phyloP scores from a whole-genome alignment of 2,113 vertebrate species.

The Paracanthobrama guichenoti region DNA sequence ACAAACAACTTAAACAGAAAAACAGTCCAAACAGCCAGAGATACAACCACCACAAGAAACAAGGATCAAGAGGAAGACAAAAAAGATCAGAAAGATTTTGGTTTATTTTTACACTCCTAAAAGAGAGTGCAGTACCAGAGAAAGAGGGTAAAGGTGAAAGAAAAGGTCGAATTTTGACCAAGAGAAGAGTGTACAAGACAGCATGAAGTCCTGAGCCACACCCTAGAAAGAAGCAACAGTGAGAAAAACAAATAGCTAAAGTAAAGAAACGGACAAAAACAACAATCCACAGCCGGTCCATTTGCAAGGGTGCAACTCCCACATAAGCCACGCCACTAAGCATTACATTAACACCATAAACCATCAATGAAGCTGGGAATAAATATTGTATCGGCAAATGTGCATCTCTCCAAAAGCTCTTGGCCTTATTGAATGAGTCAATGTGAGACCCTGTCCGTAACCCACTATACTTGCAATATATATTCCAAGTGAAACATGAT shows the following conservation, averaged over 20 bases:
- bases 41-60: conserved; percentile 68
- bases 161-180: conserved; percentile 71
- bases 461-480: background rate
- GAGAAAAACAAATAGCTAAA: conserved; percentile 65
- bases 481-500: background rate
- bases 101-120: conserved; percentile 28
- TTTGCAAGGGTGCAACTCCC: conserved; percentile 79
- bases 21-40: conserved; percentile 49
- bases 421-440: background rate
- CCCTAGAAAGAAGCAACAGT: conserved; percentile 82
- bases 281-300: conserved; percentile 68
- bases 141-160: conserved; percentile 59
- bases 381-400: background rate
- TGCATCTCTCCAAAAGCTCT: background rate
- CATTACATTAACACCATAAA: conserved; percentile 7
- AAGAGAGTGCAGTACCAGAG: conserved; percentile 43
- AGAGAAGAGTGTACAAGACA: conserved; percentile 68
- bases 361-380: background rate
- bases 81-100: conserved; percentile 51
- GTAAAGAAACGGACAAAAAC: conserved; percentile 57
- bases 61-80: conserved; percentile 47
- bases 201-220: conserved; percentile 83
- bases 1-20: conserved; percentile 64
- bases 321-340: conserved; percentile 57
- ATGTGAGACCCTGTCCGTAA: background rate